Percentiles rank a stretch among this genome's conserved stretches.
Conservation (phyloP, 2,888 invertebrate genomes). For the Acholoe squamosa region DNA sequence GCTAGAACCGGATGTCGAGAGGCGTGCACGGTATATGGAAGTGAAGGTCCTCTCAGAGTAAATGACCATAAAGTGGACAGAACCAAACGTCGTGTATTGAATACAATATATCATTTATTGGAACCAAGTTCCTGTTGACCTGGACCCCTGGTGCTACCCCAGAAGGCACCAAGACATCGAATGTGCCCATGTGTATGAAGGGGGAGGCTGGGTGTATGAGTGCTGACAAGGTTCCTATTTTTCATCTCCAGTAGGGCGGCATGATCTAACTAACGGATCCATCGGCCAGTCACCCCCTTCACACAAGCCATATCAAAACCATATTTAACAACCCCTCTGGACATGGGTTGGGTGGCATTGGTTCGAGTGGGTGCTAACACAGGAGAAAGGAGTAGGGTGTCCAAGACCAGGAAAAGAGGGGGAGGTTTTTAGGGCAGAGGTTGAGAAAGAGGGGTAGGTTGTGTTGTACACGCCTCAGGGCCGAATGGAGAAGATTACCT, state of each 20-base stretch:
- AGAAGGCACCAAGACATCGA: not conserved
- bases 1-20: not conserved
- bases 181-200: not conserved
- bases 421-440: conserved; percentile 9
- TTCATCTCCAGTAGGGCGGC: not conserved
- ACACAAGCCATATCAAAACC: conserved; percentile 22
- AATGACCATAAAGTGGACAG: conserved; percentile 8
- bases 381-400: not conserved
- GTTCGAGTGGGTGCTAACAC: not conserved
- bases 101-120: conserved; percentile 29
- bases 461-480: conserved; percentile 13
- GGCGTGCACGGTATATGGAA: not conserved
- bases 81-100: not conserved
- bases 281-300: not conserved
- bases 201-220: conserved; percentile 5
- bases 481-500: conserved; percentile 38
- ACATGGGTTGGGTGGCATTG: not conserved
- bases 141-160: not conserved
- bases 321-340: conserved; percentile 21
- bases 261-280: not conserved
- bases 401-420: not conserved
- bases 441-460: conserved; percentile 20
- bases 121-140: not conserved
- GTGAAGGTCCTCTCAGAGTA: not conserved
- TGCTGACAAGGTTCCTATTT: conserved; percentile 9